Base-by-base conservation (phyloP, 2,113 vertebrate species). In the Erythrocercus mccallii region DNA sequence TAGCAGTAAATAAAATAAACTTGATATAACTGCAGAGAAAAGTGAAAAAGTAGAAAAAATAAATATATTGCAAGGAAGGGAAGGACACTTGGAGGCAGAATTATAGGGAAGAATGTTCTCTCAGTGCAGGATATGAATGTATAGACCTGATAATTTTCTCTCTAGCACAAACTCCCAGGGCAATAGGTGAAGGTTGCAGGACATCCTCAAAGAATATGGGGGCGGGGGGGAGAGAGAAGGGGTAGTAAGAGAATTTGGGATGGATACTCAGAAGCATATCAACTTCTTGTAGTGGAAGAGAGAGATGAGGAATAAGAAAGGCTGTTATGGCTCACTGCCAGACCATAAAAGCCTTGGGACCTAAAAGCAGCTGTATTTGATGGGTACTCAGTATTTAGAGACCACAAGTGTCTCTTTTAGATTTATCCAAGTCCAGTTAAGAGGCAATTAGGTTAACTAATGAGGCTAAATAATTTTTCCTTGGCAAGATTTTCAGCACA, bases 381-480 rank as follows among this genome's bases (percentile, higher is more conserved):
- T 88, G 50, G 48, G 50, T 38, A 62, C 5, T 70, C 3, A 1
- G 28, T 88, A 78, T 25, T 47, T 88, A 86, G 33, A 77, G 64
- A 94, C 45, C 68, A 88, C 64, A 92, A 88, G 24, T 53, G 38
- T 83, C 64, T 91, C 80, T 86, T 95, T 69, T 45, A 94, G n/a
- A 69, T 50, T 73, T 84, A 78, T 53, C 60, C 23, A 73, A 57
- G 83, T 86, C 56, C 72, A 78, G 80, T 81, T 81, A 94, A 91
- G 56, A 86, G 51, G 28, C 27, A 94, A 71, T 86, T 73, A 84
- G 54, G 27, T 83, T 88, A 95, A 94, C 94, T 88, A 88, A 80
- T 77, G 58, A 53, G 31, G n/a, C 71, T 88, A 94, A 96, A 86
- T 91, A 77, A 77, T 92, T 81, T 9, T 81, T 92, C 31, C 20